Percentiles rank a stretch among this genome's conserved stretches.
Evolutionary conservation across 2,113 vertebrate genomes (phyloP).

Genomic region (Gasterosteus aculeatus): DNA sequence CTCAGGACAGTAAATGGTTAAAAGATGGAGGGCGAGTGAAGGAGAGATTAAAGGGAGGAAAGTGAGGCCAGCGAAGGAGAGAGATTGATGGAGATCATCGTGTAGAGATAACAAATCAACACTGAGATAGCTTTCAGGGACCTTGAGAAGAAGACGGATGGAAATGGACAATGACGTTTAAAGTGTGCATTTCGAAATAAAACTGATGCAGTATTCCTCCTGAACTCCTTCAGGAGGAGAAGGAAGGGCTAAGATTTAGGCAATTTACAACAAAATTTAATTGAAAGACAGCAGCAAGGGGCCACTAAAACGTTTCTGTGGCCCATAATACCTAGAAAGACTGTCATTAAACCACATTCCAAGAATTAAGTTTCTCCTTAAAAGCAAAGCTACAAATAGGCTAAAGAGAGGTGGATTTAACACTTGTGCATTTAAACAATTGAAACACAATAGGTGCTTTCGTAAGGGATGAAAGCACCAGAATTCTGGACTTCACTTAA

Average conservation of each 20-base stretch:
- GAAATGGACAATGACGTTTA: slow-evolving; percentile 17
- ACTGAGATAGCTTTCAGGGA: slow-evolving; percentile 35
- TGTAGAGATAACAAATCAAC: slow-evolving; percentile 28
- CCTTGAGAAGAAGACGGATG: slow-evolving; percentile 35
- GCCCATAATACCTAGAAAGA: background rate
- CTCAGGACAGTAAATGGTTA: slow-evolving; percentile 3
- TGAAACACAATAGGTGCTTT: background rate
- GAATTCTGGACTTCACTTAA: background rate
- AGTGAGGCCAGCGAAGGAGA: slow-evolving; percentile 17
- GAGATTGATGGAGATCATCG: slow-evolving; percentile 45
- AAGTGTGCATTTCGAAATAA: slow-evolving; percentile 2
- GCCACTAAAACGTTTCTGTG: background rate
- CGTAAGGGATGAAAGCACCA: background rate
- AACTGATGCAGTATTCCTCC: background rate
- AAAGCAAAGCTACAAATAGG: background rate
- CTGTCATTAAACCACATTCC: background rate
- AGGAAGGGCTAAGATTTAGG: too few species aligned
- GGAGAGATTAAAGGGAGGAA: slow-evolving; percentile 32
- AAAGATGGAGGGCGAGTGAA: slow-evolving; percentile 30
- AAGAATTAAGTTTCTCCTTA: background rate
- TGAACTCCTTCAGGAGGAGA: background rate
- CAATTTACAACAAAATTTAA: too few species aligned
- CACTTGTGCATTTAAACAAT: background rate
- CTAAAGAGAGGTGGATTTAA: background rate
- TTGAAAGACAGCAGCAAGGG: background rate